phyloP scores from a whole-genome alignment of 2,113 vertebrate species.

The Theristicus caerulescens region DNA sequence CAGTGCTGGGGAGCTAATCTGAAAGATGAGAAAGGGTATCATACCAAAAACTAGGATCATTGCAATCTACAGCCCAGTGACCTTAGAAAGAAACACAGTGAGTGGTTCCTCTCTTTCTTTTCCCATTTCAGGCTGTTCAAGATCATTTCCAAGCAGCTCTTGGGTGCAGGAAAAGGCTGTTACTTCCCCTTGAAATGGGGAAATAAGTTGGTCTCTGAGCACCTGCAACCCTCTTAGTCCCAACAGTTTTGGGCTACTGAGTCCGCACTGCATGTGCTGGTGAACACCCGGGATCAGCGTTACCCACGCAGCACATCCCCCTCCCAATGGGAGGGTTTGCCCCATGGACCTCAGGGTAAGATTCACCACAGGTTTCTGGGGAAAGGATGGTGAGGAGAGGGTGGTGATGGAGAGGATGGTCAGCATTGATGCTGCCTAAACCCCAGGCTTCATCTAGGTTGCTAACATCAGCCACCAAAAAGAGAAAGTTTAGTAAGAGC shows the following conservation, averaged over 20 bases:
- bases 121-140: background rate
- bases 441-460: background rate
- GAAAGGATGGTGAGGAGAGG: background rate
- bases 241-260: background rate
- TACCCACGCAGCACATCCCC: background rate
- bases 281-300: rapidly evolving
- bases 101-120: background rate
- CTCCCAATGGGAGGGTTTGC: background rate
- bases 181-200: background rate
- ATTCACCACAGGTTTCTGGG: background rate
- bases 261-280: rapidly evolving
- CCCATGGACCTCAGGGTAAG: background rate
- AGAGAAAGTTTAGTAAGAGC: background rate
- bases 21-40: background rate
- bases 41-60: background rate
- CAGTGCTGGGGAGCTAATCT: background rate
- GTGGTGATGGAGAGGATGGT: background rate
- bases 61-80: background rate
- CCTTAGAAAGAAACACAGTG: background rate
- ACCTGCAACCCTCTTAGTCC: background rate
- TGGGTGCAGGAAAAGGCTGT: background rate
- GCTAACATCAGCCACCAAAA: background rate
- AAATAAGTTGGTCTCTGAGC: background rate
- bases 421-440: background rate
- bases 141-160: background rate